These are phyloP conservation scores for Melanocharis versteri DNA, from an alignment of 2,113 vertebrate genomes.

Conservation along the genomic window DNA sequence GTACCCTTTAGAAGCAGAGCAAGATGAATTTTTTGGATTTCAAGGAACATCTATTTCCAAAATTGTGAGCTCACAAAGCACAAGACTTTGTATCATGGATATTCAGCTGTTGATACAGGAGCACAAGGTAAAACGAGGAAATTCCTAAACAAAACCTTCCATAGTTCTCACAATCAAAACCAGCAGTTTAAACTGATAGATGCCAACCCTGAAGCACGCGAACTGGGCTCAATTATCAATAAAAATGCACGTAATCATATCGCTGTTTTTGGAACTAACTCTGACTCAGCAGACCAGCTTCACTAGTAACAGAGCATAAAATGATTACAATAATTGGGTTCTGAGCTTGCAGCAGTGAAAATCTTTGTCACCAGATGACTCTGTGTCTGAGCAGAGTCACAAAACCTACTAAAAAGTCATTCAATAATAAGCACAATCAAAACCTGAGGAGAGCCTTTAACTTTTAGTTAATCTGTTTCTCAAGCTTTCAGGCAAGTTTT, in stretches of 20 bases:
- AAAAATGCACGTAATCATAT: not conserved
- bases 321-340: not conserved
- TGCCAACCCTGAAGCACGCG: not conserved
- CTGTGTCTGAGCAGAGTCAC: not conserved
- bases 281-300: not conserved
- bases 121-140: rapidly evolving
- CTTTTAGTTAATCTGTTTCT: not conserved
- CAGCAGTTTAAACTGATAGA: not conserved
- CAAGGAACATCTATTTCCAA: not conserved
- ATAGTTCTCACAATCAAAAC: not conserved
- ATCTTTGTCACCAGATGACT: not conserved
- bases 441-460: not conserved
- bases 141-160: not conserved
- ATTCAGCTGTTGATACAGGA: not conserved
- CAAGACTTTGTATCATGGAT: not conserved
- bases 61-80: not conserved
- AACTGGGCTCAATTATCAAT: not conserved
- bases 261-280: not conserved
- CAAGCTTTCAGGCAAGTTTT: not conserved
- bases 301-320: rapidly evolving
- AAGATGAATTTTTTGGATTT: not conserved
- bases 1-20: not conserved
- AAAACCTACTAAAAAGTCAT: not conserved
- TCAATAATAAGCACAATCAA: not conserved
- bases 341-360: not conserved